Conservation (phyloP, 2,888 invertebrate genomes). For the Mamestra brassicae region DNA sequence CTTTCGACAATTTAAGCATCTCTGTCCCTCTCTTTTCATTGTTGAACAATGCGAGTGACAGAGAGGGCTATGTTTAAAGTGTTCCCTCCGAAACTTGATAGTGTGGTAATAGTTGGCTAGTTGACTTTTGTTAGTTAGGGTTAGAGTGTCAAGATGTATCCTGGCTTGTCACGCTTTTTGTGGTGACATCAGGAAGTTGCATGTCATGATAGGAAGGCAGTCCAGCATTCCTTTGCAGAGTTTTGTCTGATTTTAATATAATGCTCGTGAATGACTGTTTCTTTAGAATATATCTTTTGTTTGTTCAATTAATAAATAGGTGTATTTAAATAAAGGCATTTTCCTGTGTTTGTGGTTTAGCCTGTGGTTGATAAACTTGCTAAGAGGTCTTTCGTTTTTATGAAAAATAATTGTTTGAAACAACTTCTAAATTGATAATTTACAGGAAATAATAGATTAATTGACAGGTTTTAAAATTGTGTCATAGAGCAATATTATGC, state of each 20-base stretch:
- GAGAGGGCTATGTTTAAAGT: slow-evolving; percentile 61
- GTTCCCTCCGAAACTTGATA: slow-evolving; percentile 66
- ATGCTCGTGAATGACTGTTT: slow-evolving; percentile 3
- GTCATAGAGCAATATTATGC: no score
- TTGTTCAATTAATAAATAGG: slow-evolving; percentile 5
- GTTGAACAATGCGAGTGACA: slow-evolving; percentile 60
- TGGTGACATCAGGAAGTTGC: slow-evolving; percentile 51
- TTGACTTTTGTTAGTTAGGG: slow-evolving; percentile 59
- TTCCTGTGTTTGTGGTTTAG: slow-evolving; percentile 25
- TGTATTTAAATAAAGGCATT: neutral
- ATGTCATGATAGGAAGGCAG: slow-evolving; percentile 35
- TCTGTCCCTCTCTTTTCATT: slow-evolving; percentile 71
- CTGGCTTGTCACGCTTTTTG: slow-evolving; percentile 57
- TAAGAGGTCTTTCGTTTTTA: neutral
- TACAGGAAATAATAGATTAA: no score
- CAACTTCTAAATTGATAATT: neutral
- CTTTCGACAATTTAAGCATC: slow-evolving; percentile 76
- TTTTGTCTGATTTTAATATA: slow-evolving; percentile 26
- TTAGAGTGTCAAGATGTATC: slow-evolving; percentile 64
- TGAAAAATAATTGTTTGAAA: neutral
- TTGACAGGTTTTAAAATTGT: no score
- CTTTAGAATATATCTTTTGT: neutral
- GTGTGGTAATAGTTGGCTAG: slow-evolving; percentile 61
- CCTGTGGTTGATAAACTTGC: neutral
- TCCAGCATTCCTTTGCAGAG: slow-evolving; percentile 22